Percentiles rank a stretch among this genome's conserved stretches.
Conservation (phyloP, 2,888 invertebrate genomes). For the Mimachlamys varia region DNA sequence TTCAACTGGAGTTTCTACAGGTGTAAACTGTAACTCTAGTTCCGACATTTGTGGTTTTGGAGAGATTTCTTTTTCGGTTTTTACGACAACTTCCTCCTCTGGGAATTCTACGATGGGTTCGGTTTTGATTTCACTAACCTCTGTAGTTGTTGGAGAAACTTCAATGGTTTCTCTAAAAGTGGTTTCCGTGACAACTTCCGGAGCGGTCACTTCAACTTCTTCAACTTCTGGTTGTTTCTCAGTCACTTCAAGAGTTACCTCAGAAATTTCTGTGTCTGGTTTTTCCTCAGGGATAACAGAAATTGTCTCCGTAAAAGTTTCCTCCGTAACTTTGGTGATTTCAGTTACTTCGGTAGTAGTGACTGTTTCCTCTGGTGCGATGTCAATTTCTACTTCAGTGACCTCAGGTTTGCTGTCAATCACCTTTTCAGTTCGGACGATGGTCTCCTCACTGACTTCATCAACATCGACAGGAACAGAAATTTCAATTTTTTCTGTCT, state of each 20-base stretch:
- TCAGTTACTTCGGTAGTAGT: conserved; percentile 3
- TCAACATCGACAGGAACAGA: conserved; percentile 29
- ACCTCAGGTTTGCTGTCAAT: conserved; percentile 42
- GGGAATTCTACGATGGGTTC: not conserved
- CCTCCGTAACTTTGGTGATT: conserved; percentile 37
- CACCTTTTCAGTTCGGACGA: conserved; percentile 37
- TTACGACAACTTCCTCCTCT: not conserved
- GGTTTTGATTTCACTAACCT: not conserved
- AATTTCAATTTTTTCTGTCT: conserved; percentile 41
- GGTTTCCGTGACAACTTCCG: conserved; percentile 44
- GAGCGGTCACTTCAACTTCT: conserved; percentile 40
- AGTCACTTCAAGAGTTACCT: not conserved
- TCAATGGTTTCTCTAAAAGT: not conserved
- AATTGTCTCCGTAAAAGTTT: not conserved
- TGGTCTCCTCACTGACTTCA: conserved; percentile 41
- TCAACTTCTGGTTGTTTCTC: not conserved
- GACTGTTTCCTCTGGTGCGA: not conserved
- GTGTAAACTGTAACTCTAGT: not conserved
- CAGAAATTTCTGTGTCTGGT: not conserved
- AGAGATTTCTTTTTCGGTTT: conserved; percentile 38
- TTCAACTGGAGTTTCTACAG: not conserved
- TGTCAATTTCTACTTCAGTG: conserved; percentile 36
- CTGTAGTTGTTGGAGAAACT: not conserved
- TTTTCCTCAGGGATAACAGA: not conserved
- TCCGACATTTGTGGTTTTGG: conserved; percentile 21